Conservation (phyloP, 2,888 invertebrate genomes). For the Leptothorax acervorum region DNA sequence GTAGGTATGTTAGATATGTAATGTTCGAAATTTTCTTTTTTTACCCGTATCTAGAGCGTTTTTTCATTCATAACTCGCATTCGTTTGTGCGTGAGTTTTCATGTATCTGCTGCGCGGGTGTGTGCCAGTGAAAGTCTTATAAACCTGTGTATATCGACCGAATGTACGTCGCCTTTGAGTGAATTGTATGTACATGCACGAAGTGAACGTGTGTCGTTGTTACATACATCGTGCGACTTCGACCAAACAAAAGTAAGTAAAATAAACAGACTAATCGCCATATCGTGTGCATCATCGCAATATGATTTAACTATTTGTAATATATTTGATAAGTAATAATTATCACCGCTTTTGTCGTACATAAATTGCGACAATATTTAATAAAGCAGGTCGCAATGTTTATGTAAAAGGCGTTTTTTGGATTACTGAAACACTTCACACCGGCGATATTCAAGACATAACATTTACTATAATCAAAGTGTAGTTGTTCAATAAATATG, state of each 20-base stretch:
- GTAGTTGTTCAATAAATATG: slow-evolving; percentile 38
- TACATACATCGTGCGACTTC: slow-evolving; percentile 29
- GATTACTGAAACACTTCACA: background rate
- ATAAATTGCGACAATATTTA: background rate
- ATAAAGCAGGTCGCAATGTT: background rate
- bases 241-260: slow-evolving; percentile 68
- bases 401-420: slow-evolving; percentile 10
- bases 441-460: background rate
- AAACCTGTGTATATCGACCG: background rate
- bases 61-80: background rate
- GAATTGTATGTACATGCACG: slow-evolving; percentile 10
- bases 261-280: slow-evolving; percentile 45
- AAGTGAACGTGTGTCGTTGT: slow-evolving; percentile 64
- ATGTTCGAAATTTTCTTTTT: background rate
- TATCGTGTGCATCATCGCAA: slow-evolving; percentile 20
- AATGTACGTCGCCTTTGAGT: slow-evolving; percentile 28
- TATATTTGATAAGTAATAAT: slow-evolving; percentile 44
- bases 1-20: background rate
- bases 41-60: background rate
- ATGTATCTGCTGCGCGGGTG: slow-evolving; percentile 26
- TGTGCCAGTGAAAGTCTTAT: slow-evolving; percentile 33
- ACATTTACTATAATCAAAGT: slow-evolving; percentile 6
- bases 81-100: slow-evolving; percentile 15
- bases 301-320: slow-evolving; percentile 53
- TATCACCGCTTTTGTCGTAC: background rate